Evolutionary conservation across 2,797 vertebrate species (phyloP).

Genomic region (Neopelma chrysocephalum): DNA sequence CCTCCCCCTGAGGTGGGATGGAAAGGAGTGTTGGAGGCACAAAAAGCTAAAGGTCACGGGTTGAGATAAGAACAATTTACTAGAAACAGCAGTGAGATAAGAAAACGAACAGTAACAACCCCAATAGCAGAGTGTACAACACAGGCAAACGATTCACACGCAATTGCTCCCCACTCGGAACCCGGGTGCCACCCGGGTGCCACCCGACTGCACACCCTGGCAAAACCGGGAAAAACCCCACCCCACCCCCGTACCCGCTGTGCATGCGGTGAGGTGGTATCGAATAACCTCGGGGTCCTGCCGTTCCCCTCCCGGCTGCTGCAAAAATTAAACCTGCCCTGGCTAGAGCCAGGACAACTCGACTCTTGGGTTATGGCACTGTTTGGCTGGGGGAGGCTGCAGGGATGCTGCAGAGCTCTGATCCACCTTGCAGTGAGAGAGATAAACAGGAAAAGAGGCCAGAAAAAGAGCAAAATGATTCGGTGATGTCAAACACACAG

Average conservation of each 20-base stretch:
- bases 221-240: neutral
- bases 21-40: neutral
- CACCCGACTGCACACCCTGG: neutral
- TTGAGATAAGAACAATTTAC: neutral
- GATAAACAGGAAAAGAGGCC: neutral
- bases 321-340: neutral
- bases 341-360: neutral
- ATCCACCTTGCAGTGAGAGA: neutral
- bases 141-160: neutral
- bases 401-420: neutral
- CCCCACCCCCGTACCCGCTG: neutral
- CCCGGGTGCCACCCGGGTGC: no score
- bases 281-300: neutral
- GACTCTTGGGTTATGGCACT: neutral
- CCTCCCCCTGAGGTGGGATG: neutral
- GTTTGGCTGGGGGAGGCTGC: neutral
- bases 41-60: neutral
- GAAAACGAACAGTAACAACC: neutral
- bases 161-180: neutral
- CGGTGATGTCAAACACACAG: neutral
- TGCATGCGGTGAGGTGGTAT: neutral
- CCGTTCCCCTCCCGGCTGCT: neutral
- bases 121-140: neutral
- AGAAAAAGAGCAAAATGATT: neutral
- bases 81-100: neutral